These are phyloP conservation scores for Tetranychus cinnabarinus DNA, from an alignment of 1,140 invertebrate genomes.

Conservation along the genomic window DNA sequence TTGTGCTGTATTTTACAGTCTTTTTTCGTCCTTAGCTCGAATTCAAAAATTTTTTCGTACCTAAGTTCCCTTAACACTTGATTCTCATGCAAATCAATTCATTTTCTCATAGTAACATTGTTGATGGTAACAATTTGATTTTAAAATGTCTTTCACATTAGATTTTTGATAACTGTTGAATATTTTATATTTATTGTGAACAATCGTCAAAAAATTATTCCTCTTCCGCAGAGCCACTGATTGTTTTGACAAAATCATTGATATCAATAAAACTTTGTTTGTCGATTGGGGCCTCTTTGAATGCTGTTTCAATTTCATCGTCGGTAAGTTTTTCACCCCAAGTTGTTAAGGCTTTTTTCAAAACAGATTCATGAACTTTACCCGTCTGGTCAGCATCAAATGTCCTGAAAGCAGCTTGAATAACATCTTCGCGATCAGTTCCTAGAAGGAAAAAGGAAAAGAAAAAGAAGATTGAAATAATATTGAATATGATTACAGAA, in stretches of 20 bases:
- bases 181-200: not conserved
- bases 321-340: slow-evolving; percentile 87
- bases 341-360: slow-evolving; percentile 68
- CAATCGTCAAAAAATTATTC: not conserved
- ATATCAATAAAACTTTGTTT: slow-evolving; percentile 15
- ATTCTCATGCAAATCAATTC: no score
- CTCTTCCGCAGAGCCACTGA: not conserved
- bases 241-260: not conserved
- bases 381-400: slow-evolving; percentile 31
- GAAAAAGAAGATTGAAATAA: not conserved
- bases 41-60: no score
- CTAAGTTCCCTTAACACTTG: no score
- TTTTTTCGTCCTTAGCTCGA: no score
- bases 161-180: not conserved
- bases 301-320: slow-evolving; percentile 35
- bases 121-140: no score
- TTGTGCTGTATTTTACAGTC: no score
- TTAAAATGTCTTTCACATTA: not conserved
- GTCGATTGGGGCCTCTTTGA: slow-evolving; percentile 15
- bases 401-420: slow-evolving; percentile 33
- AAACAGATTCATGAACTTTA: slow-evolving; percentile 26
- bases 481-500: not conserved
- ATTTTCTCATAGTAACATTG: no score
- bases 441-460: slow-evolving; percentile 16
- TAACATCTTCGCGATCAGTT: slow-evolving; percentile 33